Base-by-base conservation (phyloP, 1,140 invertebrate genomes). In the Parapsyche elsis region DNA sequence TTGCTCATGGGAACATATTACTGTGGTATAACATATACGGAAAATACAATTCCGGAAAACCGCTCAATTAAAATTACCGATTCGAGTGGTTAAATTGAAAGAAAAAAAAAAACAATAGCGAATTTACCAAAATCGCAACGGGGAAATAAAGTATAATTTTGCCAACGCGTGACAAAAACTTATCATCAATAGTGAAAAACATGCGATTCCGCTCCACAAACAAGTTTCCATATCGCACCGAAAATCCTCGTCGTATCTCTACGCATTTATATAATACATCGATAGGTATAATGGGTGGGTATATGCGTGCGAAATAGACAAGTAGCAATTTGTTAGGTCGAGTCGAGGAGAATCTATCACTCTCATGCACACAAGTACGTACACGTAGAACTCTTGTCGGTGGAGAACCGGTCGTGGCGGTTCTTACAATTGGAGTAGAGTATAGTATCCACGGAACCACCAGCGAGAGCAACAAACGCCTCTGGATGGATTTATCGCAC, bases 241-340 rank as follows among this genome's bases (percentile, higher is more conserved):
- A n/a, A 10, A 4, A 21, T 16, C 53, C 53, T 21, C 10, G 2
- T 21, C 10, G 2, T 16, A 16, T 16, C 14, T 16, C 10, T n/a
- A 57, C 53, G 14, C 53, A 21, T 10, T 57, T 57, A 10, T 57
- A 10, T 57, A n/a, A 10, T 21, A 57, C 10, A 57, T 57, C 19
- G 53, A n/a, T 21, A 9, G n/a, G n/a, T 49, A 49, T 49, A 49
- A 49, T 9, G 46, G 9, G 46, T n/a, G 30, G 30, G 30, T 38
- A 38, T 38, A 38, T 38, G 57, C 24, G 38, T 38, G 44, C 75
- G 75, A 59, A 74, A 74, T 76, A 61, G 75, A 76, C 75, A 61
- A 76, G 75, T 59, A 61, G 75, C 57, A 61, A 76, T 76, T 76
- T 76, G 73, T 75, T 75, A 75, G 30, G 73, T 57, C 73, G 45